Conservation (phyloP, 2,113 vertebrate genomes). For the Malurus elegans region DNA sequence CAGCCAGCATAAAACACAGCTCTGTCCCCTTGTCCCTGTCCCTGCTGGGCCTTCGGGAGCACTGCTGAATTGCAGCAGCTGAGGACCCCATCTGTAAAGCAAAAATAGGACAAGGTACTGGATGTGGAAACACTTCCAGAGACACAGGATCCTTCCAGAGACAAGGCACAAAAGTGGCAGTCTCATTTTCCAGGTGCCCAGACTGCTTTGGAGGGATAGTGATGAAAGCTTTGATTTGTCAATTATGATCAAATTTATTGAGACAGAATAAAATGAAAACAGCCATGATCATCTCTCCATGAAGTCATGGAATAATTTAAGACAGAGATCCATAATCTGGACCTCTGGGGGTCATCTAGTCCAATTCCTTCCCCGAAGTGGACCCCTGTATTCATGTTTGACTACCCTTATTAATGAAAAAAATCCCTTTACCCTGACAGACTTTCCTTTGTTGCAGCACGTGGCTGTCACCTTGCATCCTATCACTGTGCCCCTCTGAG, state of each 20-base stretch:
- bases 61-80: neutral
- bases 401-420: neutral
- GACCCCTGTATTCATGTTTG: neutral
- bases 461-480: neutral
- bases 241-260: neutral
- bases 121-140: neutral
- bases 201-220: neutral
- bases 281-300: neutral
- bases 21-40: neutral
- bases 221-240: slow-evolving; percentile 6
- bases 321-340: neutral
- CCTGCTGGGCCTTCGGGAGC: neutral
- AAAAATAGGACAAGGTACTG: neutral
- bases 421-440: neutral
- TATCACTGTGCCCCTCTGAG: neutral
- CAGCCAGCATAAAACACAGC: neutral
- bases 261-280: neutral
- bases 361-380: neutral
- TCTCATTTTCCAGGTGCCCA: neutral
- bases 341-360: neutral
- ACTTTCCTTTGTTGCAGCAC: neutral
- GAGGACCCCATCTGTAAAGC: neutral
- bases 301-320: neutral
- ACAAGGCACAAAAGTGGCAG: neutral
- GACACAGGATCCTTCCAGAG: neutral